phyloP scores from a whole-genome alignment of 1,140 invertebrate genomes.

The Aradophagus sp. region DNA sequence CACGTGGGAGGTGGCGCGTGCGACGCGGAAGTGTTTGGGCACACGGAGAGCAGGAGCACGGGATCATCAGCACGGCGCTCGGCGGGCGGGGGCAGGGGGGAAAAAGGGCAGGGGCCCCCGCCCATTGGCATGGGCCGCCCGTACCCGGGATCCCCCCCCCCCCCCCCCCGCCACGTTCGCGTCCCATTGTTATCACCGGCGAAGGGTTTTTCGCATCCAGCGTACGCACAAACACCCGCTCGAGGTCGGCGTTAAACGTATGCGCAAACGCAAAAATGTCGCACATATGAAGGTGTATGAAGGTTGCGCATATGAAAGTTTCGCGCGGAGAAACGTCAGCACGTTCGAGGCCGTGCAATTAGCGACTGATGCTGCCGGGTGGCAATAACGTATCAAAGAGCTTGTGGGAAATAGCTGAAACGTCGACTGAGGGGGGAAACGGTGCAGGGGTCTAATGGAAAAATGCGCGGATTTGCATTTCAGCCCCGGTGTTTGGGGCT shows the following conservation, averaged over 20 bases:
- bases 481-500: slow-evolving; percentile 7
- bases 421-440: neutral
- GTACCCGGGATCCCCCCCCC: too few species aligned
- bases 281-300: neutral
- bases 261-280: neutral
- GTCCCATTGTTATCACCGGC: slow-evolving; percentile 37
- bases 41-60: too few species aligned
- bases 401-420: slow-evolving; percentile 24
- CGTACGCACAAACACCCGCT: neutral
- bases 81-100: too few species aligned
- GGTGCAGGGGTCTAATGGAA: slow-evolving; percentile 20
- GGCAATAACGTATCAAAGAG: slow-evolving; percentile 45
- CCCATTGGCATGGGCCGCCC: too few species aligned
- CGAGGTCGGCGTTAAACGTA: neutral
- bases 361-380: slow-evolving; percentile 42
- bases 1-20: too few species aligned
- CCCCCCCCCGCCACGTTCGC: too few species aligned
- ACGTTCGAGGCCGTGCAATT: slow-evolving; percentile 37
- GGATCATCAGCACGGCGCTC: too few species aligned
- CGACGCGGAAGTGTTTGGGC: too few species aligned
- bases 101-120: too few species aligned
- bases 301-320: neutral
- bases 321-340: slow-evolving; percentile 46
- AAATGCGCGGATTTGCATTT: slow-evolving; percentile 38
- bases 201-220: slow-evolving; percentile 27